Base-by-base conservation (phyloP, 2,888 invertebrate species). In the Pachydiplax longipennis region DNA sequence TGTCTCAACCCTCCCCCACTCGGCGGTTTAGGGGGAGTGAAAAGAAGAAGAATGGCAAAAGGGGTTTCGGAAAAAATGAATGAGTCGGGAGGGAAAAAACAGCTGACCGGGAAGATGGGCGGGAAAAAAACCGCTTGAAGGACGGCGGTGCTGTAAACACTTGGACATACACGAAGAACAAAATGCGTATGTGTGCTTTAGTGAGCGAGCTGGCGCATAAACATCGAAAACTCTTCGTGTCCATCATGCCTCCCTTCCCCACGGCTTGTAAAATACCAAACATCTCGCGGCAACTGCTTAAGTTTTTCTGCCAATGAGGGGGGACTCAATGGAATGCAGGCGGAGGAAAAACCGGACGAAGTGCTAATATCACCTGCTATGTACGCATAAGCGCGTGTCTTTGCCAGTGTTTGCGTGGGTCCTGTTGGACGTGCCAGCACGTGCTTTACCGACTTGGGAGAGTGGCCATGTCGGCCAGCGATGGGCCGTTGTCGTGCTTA, bases 21-120 rank as follows among this genome's bases (percentile, higher is more conserved):
- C 83, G 31, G 83, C 83, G 53, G 58, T 35, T 25, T 12, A 48
- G 83, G 13, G 83, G 83, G 83, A 35, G 83, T 35, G 31, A 83
- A 31, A 53, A 53, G 53, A 83, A 83, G 48, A 83, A 83, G 35
- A 83, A 58, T 58, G 83, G 31, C 35, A 37, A 40, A 87, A 65
- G 65, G 87, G 87, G 61, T 87, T 87, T n/a, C 37, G 61, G 65
- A 61, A 35, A 87, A 87, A 87, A 87, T 37, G 61, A 61, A 87
- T 61, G 40, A 40, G 22, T 53, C 61, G 61, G 61, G 65, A 87
- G 31, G 73, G 37, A 87, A 61, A 83, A 87, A 87, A 87, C 87
- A 87, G 87, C 87, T 87, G 87, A 87, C 87, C 61, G 87, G 87
- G 37, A 40, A 61, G 37, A 5, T 15, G 31, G 1, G 13, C 1